Base-by-base conservation (phyloP, 2,888 invertebrate species). In the Mesorhabditis spiculigera region DNA sequence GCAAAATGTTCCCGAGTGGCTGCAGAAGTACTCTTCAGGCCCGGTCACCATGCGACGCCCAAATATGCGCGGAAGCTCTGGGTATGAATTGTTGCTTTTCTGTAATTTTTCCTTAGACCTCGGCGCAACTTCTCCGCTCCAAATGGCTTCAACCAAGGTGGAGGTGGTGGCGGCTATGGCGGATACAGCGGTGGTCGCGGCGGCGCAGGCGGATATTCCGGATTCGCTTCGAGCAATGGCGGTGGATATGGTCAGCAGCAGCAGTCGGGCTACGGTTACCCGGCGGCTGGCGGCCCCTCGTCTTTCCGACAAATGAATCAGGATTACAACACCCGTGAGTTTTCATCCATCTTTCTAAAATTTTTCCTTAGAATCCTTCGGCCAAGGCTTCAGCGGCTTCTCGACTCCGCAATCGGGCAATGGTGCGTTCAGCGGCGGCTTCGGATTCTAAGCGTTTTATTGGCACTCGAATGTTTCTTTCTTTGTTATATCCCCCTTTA, bases 1-100 rank as follows among this genome's bases (percentile, higher is more conserved):
- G 45, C 77, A 78, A 70, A 77, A 78, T 58, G 71, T 78, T 42
- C 80, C 80, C 28, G 78, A 78, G 13, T 80, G 76, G 75, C 70
- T 80, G 8, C 71, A 70, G 42, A 68, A 72, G 43, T 73, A 74
- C 42, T 77, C 79, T 8, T 68, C 76, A 10, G 79, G 76, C n/a
- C 58, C 58, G n/a, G 58, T 50, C 10, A 28, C 28, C 28, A 50
- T 50, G 58, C 8, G n/a, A 50, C 58, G 58, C n/a, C 10, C 58
- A 50, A n/a, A n/a, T n/a, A 50, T 10, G 8, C 10, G 58, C 8
- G n/a, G 58, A n/a, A n/a, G 58, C 10, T 50, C n/a, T 13, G 58
- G 58, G 10, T 50, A 13, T 50, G 58, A 50, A 13, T 10, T 50
- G 58, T 50, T 50, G n/a, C 8, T 13, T 13, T 50, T 50, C 10